These are phyloP conservation scores for Drosophila prosaltans DNA, from an alignment of 1,140 invertebrate genomes.

Conservation along the genomic window DNA sequence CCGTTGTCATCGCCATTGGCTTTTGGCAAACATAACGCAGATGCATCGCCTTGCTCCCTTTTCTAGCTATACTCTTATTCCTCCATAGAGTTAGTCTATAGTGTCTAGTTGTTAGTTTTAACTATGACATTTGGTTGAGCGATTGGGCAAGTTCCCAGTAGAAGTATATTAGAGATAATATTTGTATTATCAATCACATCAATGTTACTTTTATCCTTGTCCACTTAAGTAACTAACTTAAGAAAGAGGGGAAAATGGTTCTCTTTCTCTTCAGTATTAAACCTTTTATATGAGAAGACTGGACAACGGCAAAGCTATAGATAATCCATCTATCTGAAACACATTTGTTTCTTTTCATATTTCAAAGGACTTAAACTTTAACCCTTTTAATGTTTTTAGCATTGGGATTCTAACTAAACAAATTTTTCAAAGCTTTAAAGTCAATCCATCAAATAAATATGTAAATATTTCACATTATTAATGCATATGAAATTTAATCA, in stretches of 20 bases:
- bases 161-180: background rate
- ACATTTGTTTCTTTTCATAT: too few relatives aligned
- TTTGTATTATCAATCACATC: slow-evolving; percentile 7
- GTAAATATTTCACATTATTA: slow-evolving; percentile 5
- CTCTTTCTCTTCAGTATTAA: too few relatives aligned
- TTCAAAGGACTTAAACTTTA: background rate
- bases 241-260: too few relatives aligned
- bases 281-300: too few relatives aligned
- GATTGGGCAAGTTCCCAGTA: background rate
- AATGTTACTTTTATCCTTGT: background rate
- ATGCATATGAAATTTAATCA: slow-evolving; percentile 11
- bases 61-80: background rate
- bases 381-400: background rate
- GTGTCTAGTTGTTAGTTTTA: slow-evolving; percentile 25
- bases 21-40: slow-evolving; percentile 8
- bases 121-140: slow-evolving; percentile 31
- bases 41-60: background rate
- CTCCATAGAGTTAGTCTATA: slow-evolving; percentile 8
- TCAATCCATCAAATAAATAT: slow-evolving; percentile 11
- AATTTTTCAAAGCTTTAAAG: slow-evolving; percentile 10
- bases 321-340: too few relatives aligned
- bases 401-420: background rate
- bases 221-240: background rate
- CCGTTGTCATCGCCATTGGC: background rate
- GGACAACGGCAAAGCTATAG: too few relatives aligned